These are phyloP conservation scores for Phyllostomus discolor DNA, from an alignment of 2,113 vertebrate genomes.

Conservation along the genomic window DNA sequence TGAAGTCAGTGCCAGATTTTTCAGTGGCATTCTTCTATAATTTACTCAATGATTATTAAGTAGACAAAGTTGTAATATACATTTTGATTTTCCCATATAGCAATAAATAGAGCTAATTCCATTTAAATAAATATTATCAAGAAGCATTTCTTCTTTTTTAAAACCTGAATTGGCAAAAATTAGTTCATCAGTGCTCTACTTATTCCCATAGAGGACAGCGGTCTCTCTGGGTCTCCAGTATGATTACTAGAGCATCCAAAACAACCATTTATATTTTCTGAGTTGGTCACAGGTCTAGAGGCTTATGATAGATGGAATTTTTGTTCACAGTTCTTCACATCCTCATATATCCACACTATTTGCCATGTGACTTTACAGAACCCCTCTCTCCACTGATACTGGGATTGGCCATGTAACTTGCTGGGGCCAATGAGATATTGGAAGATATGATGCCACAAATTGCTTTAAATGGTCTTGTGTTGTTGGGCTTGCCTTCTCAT, in stretches of 20 bases:
- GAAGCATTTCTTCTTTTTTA: neutral
- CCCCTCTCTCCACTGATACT: neutral
- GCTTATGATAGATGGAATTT: neutral
- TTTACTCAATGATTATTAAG: neutral
- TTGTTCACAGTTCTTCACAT: neutral
- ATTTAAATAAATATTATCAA: neutral
- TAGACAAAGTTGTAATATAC: neutral
- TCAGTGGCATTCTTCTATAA: neutral
- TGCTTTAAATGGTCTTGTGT: neutral
- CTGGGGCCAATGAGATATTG: neutral
- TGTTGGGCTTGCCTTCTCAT: neutral
- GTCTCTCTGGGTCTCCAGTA: neutral
- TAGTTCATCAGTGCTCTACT: neutral
- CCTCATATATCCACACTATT: neutral
- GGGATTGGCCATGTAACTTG: neutral
- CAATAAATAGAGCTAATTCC: neutral
- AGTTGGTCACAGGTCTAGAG: neutral
- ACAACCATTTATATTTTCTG: neutral
- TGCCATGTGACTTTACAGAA: neutral
- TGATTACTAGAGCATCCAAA: neutral
- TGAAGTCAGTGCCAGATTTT: neutral
- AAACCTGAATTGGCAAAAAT: neutral
- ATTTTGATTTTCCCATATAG: neutral
- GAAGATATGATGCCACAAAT: neutral
- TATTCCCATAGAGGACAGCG: neutral